Conservation (phyloP, 2,888 invertebrate species). For the Epistrophella euchroma region DNA sequence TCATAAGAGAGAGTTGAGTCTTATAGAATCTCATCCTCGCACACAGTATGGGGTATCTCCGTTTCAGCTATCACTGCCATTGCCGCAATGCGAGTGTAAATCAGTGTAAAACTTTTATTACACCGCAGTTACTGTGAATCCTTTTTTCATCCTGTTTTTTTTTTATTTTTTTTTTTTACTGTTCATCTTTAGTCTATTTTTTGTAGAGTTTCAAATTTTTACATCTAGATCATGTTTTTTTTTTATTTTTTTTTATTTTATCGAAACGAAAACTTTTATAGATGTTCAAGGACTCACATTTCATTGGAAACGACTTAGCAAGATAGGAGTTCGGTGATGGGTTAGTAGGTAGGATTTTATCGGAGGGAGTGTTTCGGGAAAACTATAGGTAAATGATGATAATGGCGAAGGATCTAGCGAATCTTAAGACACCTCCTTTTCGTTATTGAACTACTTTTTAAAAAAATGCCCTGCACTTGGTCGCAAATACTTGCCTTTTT, state of each 20-base stretch:
- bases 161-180: background rate
- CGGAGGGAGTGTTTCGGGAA: background rate
- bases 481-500: background rate
- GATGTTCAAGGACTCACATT: conserved; percentile 67
- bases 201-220: conserved; percentile 35
- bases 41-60: conserved; percentile 24
- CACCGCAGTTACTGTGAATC: conserved; percentile 74
- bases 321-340: background rate
- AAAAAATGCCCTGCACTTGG: background rate
- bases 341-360: conserved; percentile 2
- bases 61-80: conserved; percentile 40
- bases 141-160: conserved; percentile 46
- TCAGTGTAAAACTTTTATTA: conserved; percentile 74
- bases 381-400: conserved; percentile 30
- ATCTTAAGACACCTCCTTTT: conserved; percentile 56
- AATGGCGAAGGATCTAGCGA: conserved; percentile 63
- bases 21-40: conserved; percentile 11
- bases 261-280: conserved; percentile 63
- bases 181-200: conserved; percentile 22
- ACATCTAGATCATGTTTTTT: conserved; percentile 34
- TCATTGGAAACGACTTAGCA: conserved; percentile 49
- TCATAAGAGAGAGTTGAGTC: conserved; percentile 6
- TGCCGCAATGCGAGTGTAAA: conserved; percentile 74
- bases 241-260: conserved; percentile 36
- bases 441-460: conserved; percentile 50